phyloP scores from a whole-genome alignment of 2,797 vertebrate genomes.

The Glyptemys insculpta region DNA sequence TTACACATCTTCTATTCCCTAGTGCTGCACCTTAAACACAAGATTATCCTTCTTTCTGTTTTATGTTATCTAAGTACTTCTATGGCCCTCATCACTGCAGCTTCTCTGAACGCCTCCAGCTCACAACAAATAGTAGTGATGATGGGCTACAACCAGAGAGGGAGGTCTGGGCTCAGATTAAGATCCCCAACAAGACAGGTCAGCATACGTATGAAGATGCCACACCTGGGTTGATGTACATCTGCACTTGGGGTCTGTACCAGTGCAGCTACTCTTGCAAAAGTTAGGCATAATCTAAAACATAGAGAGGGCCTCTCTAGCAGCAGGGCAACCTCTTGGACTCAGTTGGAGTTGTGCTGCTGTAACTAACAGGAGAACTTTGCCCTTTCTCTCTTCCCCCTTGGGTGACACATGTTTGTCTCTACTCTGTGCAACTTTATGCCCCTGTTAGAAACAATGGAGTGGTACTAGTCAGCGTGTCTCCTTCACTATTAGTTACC shows the following conservation, averaged over 20 bases:
- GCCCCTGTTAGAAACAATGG: accelerated
- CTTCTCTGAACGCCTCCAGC: background rate
- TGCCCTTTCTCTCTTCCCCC: background rate
- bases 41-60: background rate
- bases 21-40: background rate
- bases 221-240: no score
- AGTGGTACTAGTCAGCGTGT: accelerated
- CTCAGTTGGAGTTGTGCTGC: background rate
- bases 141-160: background rate
- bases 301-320: background rate
- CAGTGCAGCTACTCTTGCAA: background rate
- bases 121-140: background rate
- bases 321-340: background rate
- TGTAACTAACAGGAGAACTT: background rate
- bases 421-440: background rate
- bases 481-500: accelerated
- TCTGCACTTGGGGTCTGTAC: background rate
- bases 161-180: background rate
- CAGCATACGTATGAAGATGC: no score
- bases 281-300: background rate
- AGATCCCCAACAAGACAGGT: background rate
- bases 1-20: background rate
- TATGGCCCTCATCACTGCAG: background rate
- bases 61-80: background rate
- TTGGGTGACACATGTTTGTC: background rate